Conservation (phyloP, 2,797 vertebrate genomes). For the Coracias cyanogaster region DNA sequence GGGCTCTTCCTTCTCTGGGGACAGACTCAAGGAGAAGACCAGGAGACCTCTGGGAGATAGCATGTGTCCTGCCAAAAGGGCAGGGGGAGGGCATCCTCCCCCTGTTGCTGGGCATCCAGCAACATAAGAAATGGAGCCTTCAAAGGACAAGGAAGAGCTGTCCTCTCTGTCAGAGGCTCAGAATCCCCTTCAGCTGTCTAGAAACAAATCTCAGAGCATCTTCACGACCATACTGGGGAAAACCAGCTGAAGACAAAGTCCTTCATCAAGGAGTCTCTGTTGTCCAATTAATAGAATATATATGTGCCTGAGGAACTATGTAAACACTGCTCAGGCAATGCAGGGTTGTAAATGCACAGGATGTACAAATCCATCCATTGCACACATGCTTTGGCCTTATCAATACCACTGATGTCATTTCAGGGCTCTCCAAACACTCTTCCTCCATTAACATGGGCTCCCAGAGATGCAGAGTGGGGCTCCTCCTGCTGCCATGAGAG, state of each 20-base stretch:
- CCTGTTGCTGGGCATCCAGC: too few species aligned
- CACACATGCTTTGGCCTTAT: not conserved
- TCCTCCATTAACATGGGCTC: not conserved
- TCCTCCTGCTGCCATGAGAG: not conserved
- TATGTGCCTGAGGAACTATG: not conserved
- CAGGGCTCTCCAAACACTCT: not conserved
- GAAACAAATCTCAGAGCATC: not conserved
- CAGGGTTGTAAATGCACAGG: not conserved
- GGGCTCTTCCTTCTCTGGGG: not conserved
- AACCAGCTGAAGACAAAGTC: not conserved
- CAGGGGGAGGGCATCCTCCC: not conserved
- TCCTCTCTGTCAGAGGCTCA: not conserved
- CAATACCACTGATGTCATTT: not conserved
- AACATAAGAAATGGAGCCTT: not conserved
- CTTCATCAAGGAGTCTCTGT: not conserved
- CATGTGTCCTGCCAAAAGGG: accelerated
- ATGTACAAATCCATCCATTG: not conserved
- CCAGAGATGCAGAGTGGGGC: not conserved
- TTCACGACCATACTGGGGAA: not conserved
- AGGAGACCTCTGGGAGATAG: not conserved
- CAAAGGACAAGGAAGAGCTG: not conserved
- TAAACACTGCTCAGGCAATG: not conserved
- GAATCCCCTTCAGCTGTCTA: not conserved
- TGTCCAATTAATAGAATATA: not conserved
- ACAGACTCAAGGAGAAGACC: not conserved